Conservation (phyloP, 2,888 invertebrate genomes). For the Dasypogon diadema region DNA sequence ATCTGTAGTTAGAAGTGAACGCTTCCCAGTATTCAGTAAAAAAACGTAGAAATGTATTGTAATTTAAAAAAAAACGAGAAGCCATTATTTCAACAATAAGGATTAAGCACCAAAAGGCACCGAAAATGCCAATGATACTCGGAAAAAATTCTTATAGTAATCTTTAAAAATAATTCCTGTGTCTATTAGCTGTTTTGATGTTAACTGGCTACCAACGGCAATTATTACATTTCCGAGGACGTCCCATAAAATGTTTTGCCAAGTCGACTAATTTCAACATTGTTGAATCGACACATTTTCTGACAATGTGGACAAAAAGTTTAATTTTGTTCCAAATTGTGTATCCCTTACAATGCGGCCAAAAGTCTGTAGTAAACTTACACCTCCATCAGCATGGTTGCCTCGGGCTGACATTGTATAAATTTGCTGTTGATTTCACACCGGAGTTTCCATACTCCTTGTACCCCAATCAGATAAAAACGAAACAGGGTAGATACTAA, state of each 20-base stretch:
- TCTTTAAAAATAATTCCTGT: no score
- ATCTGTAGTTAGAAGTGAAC: no score
- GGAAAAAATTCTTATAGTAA: no score
- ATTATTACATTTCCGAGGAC: constrained; percentile 1
- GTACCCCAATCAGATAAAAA: constrained; percentile 25
- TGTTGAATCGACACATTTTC: constrained; percentile 15
- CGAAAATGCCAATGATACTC: no score
- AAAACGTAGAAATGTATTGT: no score
- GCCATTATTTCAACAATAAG: no score
- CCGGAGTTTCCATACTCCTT: neutral
- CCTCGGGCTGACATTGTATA: no score
- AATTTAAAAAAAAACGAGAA: no score
- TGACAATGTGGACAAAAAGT: neutral
- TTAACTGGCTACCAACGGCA: neutral
- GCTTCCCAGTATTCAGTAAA: no score
- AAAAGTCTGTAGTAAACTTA: neutral
- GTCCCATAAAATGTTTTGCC: constrained; percentile 25
- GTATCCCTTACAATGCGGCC: neutral
- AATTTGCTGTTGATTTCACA: constrained; percentile 16
- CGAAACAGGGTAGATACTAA: neutral
- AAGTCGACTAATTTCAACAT: constrained; percentile 16
- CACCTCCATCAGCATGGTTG: no score
- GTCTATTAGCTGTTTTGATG: neutral
- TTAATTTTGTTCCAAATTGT: neutral
- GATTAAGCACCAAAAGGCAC: no score